Evolutionary conservation across 2,113 vertebrate species (phyloP), one percentile per base, ranked within the genome.

Genomic region (Tringa solitaria): DNA sequence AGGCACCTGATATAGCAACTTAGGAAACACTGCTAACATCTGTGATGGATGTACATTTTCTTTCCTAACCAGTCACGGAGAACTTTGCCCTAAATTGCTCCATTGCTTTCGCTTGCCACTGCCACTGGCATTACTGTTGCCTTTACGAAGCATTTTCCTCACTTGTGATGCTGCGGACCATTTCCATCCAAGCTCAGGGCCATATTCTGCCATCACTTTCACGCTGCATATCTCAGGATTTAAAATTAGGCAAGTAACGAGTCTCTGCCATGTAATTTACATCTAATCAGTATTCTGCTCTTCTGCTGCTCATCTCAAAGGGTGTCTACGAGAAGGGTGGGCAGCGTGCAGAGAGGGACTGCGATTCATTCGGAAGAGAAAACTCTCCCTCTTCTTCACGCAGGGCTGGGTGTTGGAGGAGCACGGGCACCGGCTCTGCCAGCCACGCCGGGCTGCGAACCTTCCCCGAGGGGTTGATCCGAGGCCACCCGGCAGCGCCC

Each of bases 201-300:
- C 94, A 96, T 86, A 91, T 90, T 96, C 92, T 96, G 87, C 83
- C 96, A 95, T 94, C 92, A 35, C 90, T 93, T 97, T 97, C 92
- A 95, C 56, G 16, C 96, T 96, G 92, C 91, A 96, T 95, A 93
- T 82, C 92, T 87, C 93, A 91, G 95, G 93, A 97, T 97, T 96
- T 96, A 93, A 96, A 97, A 94, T 97, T 94, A 97, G 86, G 91
- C 87, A 87, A 91, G 88, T 96, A 95, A 96, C 63, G 95, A 98
- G 94, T 86, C 63, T 96, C 83, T 97, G 95, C 89, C 74, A 89
- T 89, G 61, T 95, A 91, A 96, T 95, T 96, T 97, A 94, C 95
- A 95, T 96, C 93, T 92, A 97, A 96, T 95, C 95, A 96, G 93
- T 95, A 93, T 94, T 89, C 94, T 96, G 87, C 79, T 93, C 79